Evolutionary conservation across 2,888 invertebrate genomes (phyloP), one percentile per base, ranked within the genome.

Genomic region (Lithophane ornitopus): DNA sequence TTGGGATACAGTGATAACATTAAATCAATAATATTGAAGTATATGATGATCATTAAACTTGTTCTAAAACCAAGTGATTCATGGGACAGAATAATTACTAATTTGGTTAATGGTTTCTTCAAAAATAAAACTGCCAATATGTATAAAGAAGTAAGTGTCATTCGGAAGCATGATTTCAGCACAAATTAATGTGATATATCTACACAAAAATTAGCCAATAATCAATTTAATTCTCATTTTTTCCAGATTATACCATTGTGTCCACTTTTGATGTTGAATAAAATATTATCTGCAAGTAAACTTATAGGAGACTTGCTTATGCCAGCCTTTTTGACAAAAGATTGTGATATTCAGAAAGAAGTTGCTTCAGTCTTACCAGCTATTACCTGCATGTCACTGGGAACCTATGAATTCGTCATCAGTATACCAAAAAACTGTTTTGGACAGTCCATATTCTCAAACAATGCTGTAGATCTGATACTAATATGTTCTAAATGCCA

Each of bases 301-400:
- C 82, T 96, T 14, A 94, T 96, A 61, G 94, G 94, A 39, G 95
- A 96, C 49, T 88, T 96, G 69, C 85, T 96, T 16, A 93, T 96
- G 90, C 95, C 96, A 76, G 94, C 94, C 3, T 93, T 96, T 70
- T 88, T 94, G 26, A 91, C 91, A 39, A 96, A 94, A 87, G 89
- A 95, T 62, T 54, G 78, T 63, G 89, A 89, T 7, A 67, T 94
- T n/a, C 95, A 95, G 78, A 90, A 86, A 69, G 87, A 90, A 78
- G 85, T 96, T 9, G 82, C 91, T 4, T 76, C 87, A 77, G 82
- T 90, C 6, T 69, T 97, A 71, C 92, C 94, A 61, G 90, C 88
- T 22, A 86, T 96, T 52, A 89, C 91, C 68, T 97, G 97, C 74
- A 92, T 96, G 86, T 91, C 94, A 4, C 88, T 95, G 28, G 93